A percentile compares a stretch with the other conserved stretches of the same genome.
Conservation (phyloP, 2,888 invertebrate species). For the Melanargia galathea region DNA sequence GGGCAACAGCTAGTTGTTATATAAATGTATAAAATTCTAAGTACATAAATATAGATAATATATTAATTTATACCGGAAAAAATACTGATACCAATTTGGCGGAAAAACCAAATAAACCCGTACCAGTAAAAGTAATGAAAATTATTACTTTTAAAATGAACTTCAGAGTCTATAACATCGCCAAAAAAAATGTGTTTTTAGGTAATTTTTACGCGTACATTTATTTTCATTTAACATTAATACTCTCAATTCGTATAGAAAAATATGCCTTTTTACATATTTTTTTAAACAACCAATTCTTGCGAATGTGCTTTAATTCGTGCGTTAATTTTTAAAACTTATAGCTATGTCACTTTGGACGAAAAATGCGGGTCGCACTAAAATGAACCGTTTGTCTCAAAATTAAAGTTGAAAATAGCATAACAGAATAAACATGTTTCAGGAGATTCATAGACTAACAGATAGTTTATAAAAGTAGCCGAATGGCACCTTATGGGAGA, state of each 20-base stretch:
- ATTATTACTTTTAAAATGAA: too few species aligned
- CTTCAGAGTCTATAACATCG: not conserved
- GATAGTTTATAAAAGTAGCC: conserved; percentile 44
- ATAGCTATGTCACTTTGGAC: conserved; percentile 9
- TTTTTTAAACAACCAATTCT: conserved; percentile 14
- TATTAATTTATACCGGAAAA: not conserved
- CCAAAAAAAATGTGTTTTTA: not conserved
- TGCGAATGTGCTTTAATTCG: conserved; percentile 12
- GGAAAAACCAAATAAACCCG: not conserved
- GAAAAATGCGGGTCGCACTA: conserved; percentile 1
- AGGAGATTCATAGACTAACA: conserved; percentile 22
- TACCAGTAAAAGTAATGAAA: too few species aligned
- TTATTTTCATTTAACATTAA: not conserved
- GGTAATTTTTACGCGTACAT: not conserved
- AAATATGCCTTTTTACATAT: conserved; percentile 13
- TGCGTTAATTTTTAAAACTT: conserved; percentile 8
- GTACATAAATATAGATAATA: not conserved
- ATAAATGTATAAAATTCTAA: conserved; percentile 1
- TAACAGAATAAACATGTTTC: conserved; percentile 2
- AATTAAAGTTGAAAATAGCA: not conserved
- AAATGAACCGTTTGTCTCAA: not conserved
- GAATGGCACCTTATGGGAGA: conserved; percentile 61
- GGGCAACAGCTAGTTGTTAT: too few species aligned
- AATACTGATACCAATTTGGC: not conserved
- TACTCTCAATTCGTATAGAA: conserved; percentile 4